These are phyloP conservation scores for Brevimyrus niger DNA, from an alignment of 2,113 vertebrate genomes.

Conservation along the genomic window DNA sequence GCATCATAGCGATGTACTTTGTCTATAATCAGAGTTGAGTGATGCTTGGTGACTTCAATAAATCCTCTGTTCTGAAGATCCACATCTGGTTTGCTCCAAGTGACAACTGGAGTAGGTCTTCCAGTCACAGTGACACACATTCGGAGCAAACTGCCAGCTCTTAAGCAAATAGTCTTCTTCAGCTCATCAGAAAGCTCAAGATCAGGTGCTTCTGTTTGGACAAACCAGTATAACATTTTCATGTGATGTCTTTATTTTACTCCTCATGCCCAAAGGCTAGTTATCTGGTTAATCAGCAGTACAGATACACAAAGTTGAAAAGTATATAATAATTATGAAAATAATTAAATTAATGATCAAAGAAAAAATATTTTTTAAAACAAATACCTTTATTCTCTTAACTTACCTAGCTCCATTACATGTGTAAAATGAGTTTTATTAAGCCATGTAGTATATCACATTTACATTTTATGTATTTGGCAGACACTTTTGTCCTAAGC, in stretches of 20 bases:
- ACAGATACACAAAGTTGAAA: not conserved
- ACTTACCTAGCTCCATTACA: not conserved
- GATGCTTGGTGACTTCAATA: slow-evolving; percentile 80
- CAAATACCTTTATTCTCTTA: not conserved
- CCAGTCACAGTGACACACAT: slow-evolving; percentile 80
- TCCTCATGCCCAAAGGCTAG: not conserved
- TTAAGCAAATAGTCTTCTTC: slow-evolving; percentile 86
- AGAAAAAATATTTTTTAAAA: not conserved
- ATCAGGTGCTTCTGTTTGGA: slow-evolving; percentile 81
- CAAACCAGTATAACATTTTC: not conserved
- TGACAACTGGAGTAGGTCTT: slow-evolving; percentile 78
- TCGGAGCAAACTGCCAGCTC: slow-evolving; percentile 81
- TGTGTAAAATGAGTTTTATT: not conserved
- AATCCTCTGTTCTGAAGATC: slow-evolving; percentile 83
- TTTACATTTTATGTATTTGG: not conserved
- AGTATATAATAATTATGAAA: not conserved
- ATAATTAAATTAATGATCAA: not conserved
- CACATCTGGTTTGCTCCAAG: slow-evolving; percentile 83
- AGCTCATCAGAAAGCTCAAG: slow-evolving; percentile 91
- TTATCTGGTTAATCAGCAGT: not conserved
- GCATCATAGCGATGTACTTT: slow-evolving; percentile 95
- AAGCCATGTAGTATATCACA: not conserved
- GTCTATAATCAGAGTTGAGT: slow-evolving; percentile 84
- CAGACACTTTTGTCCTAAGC: not conserved
- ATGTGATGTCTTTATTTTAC: not conserved